Conservation (phyloP, 2,797 vertebrate genomes). For the Poeciliopsis presidionis region DNA sequence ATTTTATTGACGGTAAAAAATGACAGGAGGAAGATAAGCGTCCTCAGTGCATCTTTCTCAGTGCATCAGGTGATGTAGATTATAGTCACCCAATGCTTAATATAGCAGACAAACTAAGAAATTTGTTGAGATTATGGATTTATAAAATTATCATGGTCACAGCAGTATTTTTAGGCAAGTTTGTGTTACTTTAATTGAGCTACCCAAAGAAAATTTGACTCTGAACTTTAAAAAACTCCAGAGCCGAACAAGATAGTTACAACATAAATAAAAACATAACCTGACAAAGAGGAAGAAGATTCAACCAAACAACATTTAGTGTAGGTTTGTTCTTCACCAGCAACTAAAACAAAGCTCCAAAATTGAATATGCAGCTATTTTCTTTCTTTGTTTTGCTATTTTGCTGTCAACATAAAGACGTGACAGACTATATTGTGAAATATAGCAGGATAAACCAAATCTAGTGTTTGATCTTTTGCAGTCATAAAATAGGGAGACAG, state of each 20-base stretch:
- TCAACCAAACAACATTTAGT: neutral
- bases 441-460: neutral
- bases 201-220: neutral
- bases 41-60: neutral
- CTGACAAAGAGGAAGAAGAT: neutral
- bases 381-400: neutral
- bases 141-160: neutral
- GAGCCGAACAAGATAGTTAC: neutral
- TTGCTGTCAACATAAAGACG: neutral
- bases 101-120: neutral
- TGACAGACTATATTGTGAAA: neutral
- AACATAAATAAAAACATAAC: neutral
- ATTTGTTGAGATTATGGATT: neutral
- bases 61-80: neutral
- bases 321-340: neutral
- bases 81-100: neutral
- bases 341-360: neutral
- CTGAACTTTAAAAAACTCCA: neutral
- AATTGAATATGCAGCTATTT: neutral
- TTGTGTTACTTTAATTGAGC: neutral
- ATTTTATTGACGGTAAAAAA: neutral
- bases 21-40: accelerated
- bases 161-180: neutral
- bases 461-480: neutral
- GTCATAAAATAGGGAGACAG: neutral